Percentiles rank a stretch among this genome's conserved stretches.
Evolutionary conservation across 2,797 vertebrate species (phyloP).

Genomic region (Phylloscopus collybita): DNA sequence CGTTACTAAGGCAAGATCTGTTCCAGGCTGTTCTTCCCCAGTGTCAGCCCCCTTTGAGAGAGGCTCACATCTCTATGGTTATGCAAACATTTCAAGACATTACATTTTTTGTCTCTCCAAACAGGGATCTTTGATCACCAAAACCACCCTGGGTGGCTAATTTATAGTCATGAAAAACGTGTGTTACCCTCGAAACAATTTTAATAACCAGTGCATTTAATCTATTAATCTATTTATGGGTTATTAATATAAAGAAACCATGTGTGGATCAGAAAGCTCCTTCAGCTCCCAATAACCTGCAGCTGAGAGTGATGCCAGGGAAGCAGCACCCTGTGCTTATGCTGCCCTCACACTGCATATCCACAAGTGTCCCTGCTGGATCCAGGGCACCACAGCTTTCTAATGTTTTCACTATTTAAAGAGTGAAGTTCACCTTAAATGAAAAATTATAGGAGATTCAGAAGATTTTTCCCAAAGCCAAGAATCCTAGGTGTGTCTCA

Average conservation of each 20-base stretch:
- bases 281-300: not conserved
- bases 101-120: not conserved
- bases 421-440: not conserved
- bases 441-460: not conserved
- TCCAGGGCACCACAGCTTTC: not conserved
- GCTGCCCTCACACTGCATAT: not conserved
- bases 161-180: not conserved
- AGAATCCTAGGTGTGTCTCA: not conserved
- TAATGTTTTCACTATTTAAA: not conserved
- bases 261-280: not conserved
- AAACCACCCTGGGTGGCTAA: not conserved
- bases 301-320: not conserved
- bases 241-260: not conserved
- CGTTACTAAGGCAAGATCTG: slow-evolving; percentile 7
- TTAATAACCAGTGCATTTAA: not conserved
- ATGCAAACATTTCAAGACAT: not conserved
- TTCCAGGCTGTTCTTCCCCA: slow-evolving; percentile 13
- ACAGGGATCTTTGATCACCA: not conserved
- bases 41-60: not conserved
- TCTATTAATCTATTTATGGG: not conserved
- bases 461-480: not conserved
- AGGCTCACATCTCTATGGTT: not conserved
- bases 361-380: not conserved
- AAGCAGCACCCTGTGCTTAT: not conserved
- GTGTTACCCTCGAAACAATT: not conserved